Evolutionary conservation across 2,113 vertebrate species (phyloP), one percentile per base, ranked within the genome.

Genomic region (Callopanchax toddi): DNA sequence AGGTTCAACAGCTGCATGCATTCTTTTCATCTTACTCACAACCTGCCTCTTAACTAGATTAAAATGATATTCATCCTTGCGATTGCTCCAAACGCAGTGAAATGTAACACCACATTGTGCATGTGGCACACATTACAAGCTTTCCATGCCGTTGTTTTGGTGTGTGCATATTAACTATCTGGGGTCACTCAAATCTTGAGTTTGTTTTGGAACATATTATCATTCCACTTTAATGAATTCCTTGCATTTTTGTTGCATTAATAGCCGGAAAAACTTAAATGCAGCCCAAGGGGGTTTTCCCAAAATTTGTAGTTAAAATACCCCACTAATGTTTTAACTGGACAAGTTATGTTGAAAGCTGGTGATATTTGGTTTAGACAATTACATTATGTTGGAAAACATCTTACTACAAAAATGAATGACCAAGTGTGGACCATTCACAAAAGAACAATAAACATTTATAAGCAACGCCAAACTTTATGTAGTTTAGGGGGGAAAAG

Each of bases 1-100:
- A 67, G 59, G 56, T 76, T 83, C 77, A 71, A 81, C 18, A 44
- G 66, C 54, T 23, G 32, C 21, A n/a, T n/a, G 29, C 69, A 78
- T 88, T 80, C 50, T 71, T 82, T 71, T 70, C 42, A 67, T 53
- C 15, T 76, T 50, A 66, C 51, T 61, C 57, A 39, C 17, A 29
- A 23, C 13, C 23, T 51, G n/a, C 26, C 15, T n/a, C 45, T 75
- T 37, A 13, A 74, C 36, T 44, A 46, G 34, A 68, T 54, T 34
- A 26, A 23, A 10, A 45, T 57, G 15, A 11, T 9, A 23, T 44
- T 29, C 2, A 9, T 51, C 5, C 52, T 50, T 49, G 29, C 65
- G 20, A 29, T 32, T 23, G 36, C 26, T 44, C 22, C 46, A 50
- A 67, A 36, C 9, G 17, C 39, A 63, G 55, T 46, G 21, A 25